These are phyloP conservation scores for Drosophila ambigua DNA, from an alignment of 1,140 invertebrate species.

Conservation along the genomic window DNA sequence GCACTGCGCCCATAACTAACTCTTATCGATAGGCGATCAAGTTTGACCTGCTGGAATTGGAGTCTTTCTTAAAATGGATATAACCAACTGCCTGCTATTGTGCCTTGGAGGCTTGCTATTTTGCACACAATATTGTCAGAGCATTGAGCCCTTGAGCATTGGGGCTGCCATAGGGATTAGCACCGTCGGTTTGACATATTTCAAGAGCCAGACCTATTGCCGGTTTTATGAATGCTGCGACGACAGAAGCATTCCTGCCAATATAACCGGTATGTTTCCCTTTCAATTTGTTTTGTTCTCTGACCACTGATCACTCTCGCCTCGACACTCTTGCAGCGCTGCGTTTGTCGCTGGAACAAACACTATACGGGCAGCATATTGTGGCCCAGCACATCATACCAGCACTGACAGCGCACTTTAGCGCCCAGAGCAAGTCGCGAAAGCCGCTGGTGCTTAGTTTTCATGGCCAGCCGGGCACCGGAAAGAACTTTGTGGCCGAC, in stretches of 20 bases:
- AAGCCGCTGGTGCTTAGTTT: constrained; percentile 91
- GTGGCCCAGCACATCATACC: constrained; percentile 83
- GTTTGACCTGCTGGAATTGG: too few relatives aligned
- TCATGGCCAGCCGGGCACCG: constrained; percentile 92
- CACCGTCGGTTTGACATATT: constrained; percentile 4
- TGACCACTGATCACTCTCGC: constrained; percentile 35
- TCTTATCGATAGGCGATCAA: too few relatives aligned
- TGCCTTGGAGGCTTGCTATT: constrained; percentile 3
- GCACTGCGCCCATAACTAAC: too few relatives aligned
- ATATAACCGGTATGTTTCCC: constrained; percentile 56
- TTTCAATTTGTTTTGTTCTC: neutral
- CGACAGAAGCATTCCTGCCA: constrained; percentile 75
- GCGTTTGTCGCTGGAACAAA: constrained; percentile 48
- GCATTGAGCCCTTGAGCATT: constrained; percentile 49
- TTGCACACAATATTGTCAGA: neutral
- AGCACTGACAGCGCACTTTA: constrained; percentile 86
- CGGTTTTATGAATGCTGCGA: constrained; percentile 84
- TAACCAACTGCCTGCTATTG: neutral
- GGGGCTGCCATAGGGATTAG: constrained; percentile 24
- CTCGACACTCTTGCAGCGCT: constrained; percentile 63
- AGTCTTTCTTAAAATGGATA: neutral
- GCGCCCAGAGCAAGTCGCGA: constrained; percentile 83
- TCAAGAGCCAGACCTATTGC: constrained; percentile 72
- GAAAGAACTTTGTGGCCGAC: constrained; percentile 94
- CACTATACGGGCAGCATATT: constrained; percentile 89